A percentile compares a stretch with the other conserved stretches of the same genome.
Conservation (phyloP, 37 sponge, comb jelly and placozoan genomes). For the Halisarca cf. caerulea region DNA sequence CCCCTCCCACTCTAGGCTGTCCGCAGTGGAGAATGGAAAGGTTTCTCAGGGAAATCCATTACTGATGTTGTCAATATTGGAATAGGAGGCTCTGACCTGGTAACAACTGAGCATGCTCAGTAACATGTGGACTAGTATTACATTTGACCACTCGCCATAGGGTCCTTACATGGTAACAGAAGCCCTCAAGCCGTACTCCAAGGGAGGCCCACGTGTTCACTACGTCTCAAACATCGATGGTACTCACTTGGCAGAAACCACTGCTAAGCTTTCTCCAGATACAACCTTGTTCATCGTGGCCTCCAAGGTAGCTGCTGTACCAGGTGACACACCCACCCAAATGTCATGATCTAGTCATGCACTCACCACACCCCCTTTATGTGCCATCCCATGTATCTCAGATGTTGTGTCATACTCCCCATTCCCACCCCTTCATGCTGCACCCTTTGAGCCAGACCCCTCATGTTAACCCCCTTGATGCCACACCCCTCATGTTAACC, state of each 20-base stretch:
- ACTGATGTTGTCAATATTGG: constrained; percentile 99
- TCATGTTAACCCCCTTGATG: neutral
- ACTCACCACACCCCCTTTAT: neutral
- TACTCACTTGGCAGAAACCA: constrained; percentile 87
- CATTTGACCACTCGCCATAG: constrained; percentile 27
- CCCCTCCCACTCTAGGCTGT: constrained; percentile 53
- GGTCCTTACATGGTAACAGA: constrained; percentile 99
- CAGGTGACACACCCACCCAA: too few relatives aligned
- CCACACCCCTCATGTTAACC: neutral
- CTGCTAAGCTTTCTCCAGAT: constrained; percentile 69
- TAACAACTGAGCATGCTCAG: constrained; percentile 8
- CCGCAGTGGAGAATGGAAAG: constrained; percentile 96
- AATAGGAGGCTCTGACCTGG: constrained; percentile 99
- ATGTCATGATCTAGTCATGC: too few relatives aligned
- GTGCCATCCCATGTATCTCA: too few relatives aligned
- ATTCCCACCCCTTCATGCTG: neutral
- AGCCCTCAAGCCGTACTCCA: constrained; percentile 92
- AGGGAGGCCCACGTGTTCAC: constrained; percentile 85
- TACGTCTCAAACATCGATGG: constrained; percentile 99
- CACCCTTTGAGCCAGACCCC: neutral
- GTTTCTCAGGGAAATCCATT: constrained; percentile 88
- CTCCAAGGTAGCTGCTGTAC: constrained; percentile 67
- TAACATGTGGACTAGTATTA: neutral
- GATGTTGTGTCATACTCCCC: too few relatives aligned
- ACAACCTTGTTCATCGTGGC: constrained; percentile 95